Percentiles rank a stretch among this genome's conserved stretches.
These are phyloP conservation scores for Ommatoiulus sabulosus DNA, from an alignment of 2,888 invertebrate species.

Conservation along the genomic window DNA sequence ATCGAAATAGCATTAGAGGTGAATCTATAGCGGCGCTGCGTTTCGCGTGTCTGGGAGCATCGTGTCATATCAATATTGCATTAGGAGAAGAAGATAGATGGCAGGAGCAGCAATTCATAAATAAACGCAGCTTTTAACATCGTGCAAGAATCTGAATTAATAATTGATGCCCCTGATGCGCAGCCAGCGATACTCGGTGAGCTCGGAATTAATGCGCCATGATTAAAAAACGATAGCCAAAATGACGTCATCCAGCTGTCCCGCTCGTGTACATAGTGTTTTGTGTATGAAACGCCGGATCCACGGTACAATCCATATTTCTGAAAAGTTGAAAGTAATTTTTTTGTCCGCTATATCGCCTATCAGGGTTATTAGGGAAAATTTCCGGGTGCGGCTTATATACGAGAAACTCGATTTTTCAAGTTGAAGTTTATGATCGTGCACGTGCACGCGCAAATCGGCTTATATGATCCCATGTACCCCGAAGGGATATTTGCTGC, in stretches of 20 bases:
- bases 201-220: not conserved
- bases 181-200: not conserved
- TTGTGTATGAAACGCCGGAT: too few species aligned
- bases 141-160: slow-evolving; percentile 47
- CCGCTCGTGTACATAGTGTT: too few species aligned
- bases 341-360: not conserved
- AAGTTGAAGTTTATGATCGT: not conserved
- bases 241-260: not conserved
- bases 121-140: slow-evolving; percentile 57
- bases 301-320: too few species aligned
- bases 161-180: slow-evolving; percentile 10
- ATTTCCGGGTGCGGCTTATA: not conserved
- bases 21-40: slow-evolving; percentile 7
- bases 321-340: too few species aligned
- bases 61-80: slow-evolving; percentile 56
- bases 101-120: slow-evolving; percentile 54
- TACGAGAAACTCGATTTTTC: not conserved
- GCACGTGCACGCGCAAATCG: not conserved
- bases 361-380: not conserved
- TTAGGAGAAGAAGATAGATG: slow-evolving; percentile 53
- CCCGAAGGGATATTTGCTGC: not conserved
- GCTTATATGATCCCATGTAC: not conserved
- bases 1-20: slow-evolving; percentile 45
- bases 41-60: slow-evolving; percentile 41
- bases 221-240: not conserved